Percentiles rank a stretch among this genome's conserved stretches.
Conservation (phyloP, 2,113 vertebrate genomes). For the Centropus bengalensis region DNA sequence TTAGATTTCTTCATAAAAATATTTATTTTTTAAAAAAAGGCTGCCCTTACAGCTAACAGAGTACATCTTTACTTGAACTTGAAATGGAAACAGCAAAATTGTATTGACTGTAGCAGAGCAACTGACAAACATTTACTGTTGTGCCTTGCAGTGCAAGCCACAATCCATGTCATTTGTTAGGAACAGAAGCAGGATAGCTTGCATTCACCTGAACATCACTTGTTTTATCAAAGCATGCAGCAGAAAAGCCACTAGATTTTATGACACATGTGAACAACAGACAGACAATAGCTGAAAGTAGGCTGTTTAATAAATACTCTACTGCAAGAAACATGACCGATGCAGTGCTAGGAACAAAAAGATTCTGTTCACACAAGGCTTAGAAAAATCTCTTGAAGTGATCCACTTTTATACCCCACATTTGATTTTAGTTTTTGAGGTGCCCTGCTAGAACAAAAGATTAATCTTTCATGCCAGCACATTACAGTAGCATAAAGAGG, state of each 20-base stretch:
- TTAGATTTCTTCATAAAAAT: background rate
- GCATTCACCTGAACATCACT: background rate
- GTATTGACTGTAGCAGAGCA: background rate
- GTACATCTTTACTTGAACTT: background rate
- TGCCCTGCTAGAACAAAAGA: background rate
- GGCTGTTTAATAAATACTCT: slow-evolving; percentile 1
- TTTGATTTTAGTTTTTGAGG: background rate
- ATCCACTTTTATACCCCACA: background rate
- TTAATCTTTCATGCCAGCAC: background rate
- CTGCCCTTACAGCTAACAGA: background rate
- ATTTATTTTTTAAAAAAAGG: background rate
- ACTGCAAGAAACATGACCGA: slow-evolving; percentile 19
- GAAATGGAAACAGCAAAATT: background rate
- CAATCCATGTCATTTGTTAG: background rate
- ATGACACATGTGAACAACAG: background rate
- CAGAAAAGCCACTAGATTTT: background rate
- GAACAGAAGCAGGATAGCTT: background rate
- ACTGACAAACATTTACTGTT: background rate
- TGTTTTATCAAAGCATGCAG: background rate
- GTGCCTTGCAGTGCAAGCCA: background rate
- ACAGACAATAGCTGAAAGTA: slow-evolving; percentile 21
- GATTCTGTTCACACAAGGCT: background rate
- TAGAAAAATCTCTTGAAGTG: background rate
- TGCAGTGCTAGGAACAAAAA: background rate
- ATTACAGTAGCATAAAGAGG: background rate